A percentile compares a stretch with the other conserved stretches of the same genome.
Evolutionary conservation across 64 coral and sea anemone species (phyloP).

Genomic region (Dendrophyllia cribrosa): DNA sequence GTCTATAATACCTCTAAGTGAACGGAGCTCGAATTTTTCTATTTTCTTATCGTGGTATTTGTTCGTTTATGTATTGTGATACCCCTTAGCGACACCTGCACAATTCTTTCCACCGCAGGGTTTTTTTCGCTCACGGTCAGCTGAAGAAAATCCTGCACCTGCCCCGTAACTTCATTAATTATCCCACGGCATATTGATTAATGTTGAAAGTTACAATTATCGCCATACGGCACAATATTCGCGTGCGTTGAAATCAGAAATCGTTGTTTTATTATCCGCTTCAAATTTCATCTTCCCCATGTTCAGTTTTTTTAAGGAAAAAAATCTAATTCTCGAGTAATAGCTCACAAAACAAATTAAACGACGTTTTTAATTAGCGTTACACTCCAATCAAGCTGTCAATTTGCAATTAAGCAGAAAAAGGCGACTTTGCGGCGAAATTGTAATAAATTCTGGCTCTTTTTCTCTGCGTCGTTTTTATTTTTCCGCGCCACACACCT

Average conservation of each 20-base stretch:
- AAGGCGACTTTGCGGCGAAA: background rate
- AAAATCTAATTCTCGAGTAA: background rate
- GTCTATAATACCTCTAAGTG: background rate
- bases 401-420: conserved; percentile 1
- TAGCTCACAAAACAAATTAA: background rate
- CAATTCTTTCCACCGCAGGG: background rate
- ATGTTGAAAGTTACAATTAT: conserved; percentile 48
- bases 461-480: background rate
- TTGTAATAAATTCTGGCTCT: background rate
- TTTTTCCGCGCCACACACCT: conserved; percentile 35
- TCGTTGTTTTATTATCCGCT: background rate
- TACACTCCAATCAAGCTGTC: background rate
- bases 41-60: background rate
- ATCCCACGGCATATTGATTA: conserved; percentile 43
- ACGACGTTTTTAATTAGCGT: background rate
- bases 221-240: conserved; percentile 6
- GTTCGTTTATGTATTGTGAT: background rate
- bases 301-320: no score
- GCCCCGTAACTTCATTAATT: conserved; percentile 33
- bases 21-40: background rate
- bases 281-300: background rate
- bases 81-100: background rate
- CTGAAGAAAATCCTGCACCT: conserved; percentile 25
- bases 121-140: background rate
- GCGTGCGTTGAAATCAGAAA: conserved; percentile 1